A percentile compares a stretch with the other conserved stretches of the same genome.
These are phyloP conservation scores for Eupithecia abbreviata DNA, from an alignment of 2,888 invertebrate species.

Conservation along the genomic window DNA sequence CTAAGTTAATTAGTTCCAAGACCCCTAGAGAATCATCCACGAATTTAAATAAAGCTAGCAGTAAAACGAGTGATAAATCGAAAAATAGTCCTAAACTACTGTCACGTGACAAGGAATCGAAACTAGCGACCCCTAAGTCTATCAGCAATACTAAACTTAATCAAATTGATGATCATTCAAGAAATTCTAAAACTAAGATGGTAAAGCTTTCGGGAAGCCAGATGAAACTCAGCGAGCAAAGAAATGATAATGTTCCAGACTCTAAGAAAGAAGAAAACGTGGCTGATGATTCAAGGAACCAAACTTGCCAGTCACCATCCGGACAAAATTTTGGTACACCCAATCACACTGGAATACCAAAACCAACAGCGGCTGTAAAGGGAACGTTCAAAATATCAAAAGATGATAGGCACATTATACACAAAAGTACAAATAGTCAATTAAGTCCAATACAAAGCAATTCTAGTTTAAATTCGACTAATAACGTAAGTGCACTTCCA, in stretches of 20 bases:
- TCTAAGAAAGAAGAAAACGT: constrained; percentile 58
- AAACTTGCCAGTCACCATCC: constrained; percentile 63
- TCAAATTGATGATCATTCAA: constrained; percentile 75
- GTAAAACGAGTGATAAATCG: constrained; percentile 72
- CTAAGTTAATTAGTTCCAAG: constrained; percentile 78
- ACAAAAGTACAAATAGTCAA: constrained; percentile 83
- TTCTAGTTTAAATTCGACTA: constrained; percentile 83
- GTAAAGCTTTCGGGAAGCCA: constrained; percentile 78
- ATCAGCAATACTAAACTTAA: constrained; percentile 78
- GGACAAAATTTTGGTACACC: constrained; percentile 75
- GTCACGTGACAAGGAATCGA: constrained; percentile 78
- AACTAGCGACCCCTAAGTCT: constrained; percentile 81
- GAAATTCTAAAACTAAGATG: constrained; percentile 73
- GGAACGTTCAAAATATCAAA: constrained; percentile 91
- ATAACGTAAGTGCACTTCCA: constrained; percentile 77
- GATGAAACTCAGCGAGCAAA: constrained; percentile 71
- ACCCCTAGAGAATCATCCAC: constrained; percentile 74
- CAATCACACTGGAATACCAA: constrained; percentile 89
- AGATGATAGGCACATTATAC: constrained; percentile 81
- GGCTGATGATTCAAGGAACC: constrained; percentile 52
- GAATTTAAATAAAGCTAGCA: constrained; percentile 68
- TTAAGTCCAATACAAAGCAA: constrained; percentile 84
- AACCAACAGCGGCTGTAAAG: constrained; percentile 96
- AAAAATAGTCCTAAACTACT: constrained; percentile 78
- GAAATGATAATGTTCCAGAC: constrained; percentile 60